Percentiles rank a stretch among this genome's conserved stretches.
These are phyloP conservation scores for Phallusia fumigata DNA, from an alignment of 23 tunicate genomes.

Conservation along the genomic window DNA sequence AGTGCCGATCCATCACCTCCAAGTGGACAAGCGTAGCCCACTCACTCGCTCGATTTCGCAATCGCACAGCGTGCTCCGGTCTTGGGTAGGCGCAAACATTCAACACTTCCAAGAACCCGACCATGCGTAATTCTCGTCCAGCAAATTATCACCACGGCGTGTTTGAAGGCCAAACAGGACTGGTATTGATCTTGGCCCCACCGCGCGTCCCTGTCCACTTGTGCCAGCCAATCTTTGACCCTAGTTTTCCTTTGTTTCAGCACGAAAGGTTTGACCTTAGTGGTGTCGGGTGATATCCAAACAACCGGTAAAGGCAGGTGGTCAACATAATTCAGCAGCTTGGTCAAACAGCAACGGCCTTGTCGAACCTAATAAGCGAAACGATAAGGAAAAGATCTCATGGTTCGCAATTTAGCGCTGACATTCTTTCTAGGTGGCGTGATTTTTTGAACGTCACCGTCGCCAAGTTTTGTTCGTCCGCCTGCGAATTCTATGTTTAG, in stretches of 20 bases:
- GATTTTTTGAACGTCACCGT: too few relatives aligned
- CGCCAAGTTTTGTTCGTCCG: too few relatives aligned
- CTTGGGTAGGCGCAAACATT: neutral
- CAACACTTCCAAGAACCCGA: constrained; percentile 7
- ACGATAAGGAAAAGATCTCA: neutral
- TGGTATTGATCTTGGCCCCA: neutral
- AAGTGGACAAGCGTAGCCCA: neutral
- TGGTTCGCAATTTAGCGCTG: too few relatives aligned
- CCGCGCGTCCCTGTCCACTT: neutral
- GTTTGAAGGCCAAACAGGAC: constrained; percentile 3
- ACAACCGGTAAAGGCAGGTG: neutral
- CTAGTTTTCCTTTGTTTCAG: neutral
- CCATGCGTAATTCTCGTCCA: constrained; percentile 9
- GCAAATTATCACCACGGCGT: neutral
- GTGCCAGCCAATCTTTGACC: neutral
- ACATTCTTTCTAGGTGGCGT: too few relatives aligned
- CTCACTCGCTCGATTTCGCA: neutral
- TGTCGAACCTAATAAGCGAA: constrained; percentile 1
- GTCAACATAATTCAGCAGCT: neutral
- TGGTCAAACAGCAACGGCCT: neutral
- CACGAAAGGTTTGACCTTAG: neutral
- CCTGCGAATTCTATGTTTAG: too few relatives aligned
- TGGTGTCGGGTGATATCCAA: constrained; percentile 4
- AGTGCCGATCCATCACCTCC: constrained; percentile 10
- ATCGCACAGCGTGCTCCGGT: neutral